phyloP scores from a whole-genome alignment of 1,140 invertebrate species.

The Paralvinella palmiformis region DNA sequence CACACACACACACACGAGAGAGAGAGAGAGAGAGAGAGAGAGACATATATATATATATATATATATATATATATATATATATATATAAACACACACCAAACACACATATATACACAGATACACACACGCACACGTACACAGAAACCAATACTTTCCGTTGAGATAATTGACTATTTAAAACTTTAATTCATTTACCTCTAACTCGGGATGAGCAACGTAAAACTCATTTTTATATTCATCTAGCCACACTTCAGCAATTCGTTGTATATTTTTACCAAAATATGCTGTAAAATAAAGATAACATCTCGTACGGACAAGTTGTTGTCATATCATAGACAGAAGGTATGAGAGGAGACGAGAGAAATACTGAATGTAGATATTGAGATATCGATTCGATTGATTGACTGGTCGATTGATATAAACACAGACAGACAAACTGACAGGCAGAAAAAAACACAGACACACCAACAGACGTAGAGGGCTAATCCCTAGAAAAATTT shows the following conservation, averaged over 20 bases:
- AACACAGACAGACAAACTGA: too few relatives aligned
- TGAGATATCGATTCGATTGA: constrained; percentile 6
- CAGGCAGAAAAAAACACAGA: too few relatives aligned
- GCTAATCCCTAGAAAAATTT: too few relatives aligned
- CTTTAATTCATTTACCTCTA: background rate
- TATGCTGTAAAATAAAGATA: too few relatives aligned
- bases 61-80: background rate
- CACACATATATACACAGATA: background rate
- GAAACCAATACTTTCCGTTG: background rate
- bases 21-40: too few relatives aligned
- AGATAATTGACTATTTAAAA: background rate
- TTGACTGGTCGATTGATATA: background rate
- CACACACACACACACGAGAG: too few relatives aligned
- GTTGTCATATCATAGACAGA: too few relatives aligned
- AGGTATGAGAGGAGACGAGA: background rate
- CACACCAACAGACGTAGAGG: too few relatives aligned
- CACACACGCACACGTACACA: background rate
- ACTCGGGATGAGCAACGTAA: background rate
- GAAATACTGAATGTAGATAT: background rate
- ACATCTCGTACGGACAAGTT: too few relatives aligned
- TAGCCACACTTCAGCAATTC: constrained; percentile 2
- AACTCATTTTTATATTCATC: constrained; percentile 4
- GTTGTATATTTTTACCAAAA: too few relatives aligned
- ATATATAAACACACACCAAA: background rate
- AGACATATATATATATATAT: too few relatives aligned